These are phyloP conservation scores for Cheilosia pagana DNA, from an alignment of 2,888 invertebrate species.

Conservation along the genomic window DNA sequence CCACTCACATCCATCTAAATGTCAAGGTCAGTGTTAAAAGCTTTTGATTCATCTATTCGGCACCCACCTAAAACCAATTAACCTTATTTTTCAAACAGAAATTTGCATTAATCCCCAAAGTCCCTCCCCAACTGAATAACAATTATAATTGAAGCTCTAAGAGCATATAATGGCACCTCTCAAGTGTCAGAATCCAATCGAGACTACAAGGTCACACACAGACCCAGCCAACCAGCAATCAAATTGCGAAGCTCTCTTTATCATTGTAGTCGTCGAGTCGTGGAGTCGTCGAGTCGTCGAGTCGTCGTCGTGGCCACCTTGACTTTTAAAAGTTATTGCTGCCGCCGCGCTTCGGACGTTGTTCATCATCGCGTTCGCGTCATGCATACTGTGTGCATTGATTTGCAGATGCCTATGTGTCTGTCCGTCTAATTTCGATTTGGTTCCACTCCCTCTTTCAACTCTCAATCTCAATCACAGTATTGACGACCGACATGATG, in stretches of 20 bases:
- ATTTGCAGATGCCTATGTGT: slow-evolving; percentile 7
- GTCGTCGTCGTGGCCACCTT: slow-evolving; percentile 63
- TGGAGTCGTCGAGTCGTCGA: slow-evolving; percentile 3
- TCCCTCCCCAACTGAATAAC: slow-evolving; percentile 1
- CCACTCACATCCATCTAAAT: slow-evolving; percentile 87
- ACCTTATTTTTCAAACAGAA: slow-evolving; percentile 28
- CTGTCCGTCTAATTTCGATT: slow-evolving; percentile 52
- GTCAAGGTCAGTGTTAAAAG: slow-evolving; percentile 85
- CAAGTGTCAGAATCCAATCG: slow-evolving; percentile 71
- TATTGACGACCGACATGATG: slow-evolving; percentile 26
- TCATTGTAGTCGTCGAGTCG: neutral
- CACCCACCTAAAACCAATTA: slow-evolving; percentile 39
- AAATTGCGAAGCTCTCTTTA: slow-evolving; percentile 32
- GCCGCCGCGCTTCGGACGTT: slow-evolving; percentile 49
- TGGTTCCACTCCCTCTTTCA: slow-evolving; percentile 65
- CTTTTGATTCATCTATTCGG: slow-evolving; percentile 10
- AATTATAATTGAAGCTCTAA: slow-evolving; percentile 42
- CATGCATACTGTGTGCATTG: slow-evolving; percentile 24
- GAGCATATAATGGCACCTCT: slow-evolving; percentile 56
- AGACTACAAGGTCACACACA: slow-evolving; percentile 65
- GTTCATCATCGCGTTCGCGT: slow-evolving; percentile 11
- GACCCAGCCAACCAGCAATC: slow-evolving; percentile 5
- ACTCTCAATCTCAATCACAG: slow-evolving; percentile 31
- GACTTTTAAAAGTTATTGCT: slow-evolving; percentile 59
- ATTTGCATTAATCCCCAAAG: neutral